These are phyloP conservation scores for Drosophila robusta DNA, from an alignment of 2,888 invertebrate species.

Conservation along the genomic window DNA sequence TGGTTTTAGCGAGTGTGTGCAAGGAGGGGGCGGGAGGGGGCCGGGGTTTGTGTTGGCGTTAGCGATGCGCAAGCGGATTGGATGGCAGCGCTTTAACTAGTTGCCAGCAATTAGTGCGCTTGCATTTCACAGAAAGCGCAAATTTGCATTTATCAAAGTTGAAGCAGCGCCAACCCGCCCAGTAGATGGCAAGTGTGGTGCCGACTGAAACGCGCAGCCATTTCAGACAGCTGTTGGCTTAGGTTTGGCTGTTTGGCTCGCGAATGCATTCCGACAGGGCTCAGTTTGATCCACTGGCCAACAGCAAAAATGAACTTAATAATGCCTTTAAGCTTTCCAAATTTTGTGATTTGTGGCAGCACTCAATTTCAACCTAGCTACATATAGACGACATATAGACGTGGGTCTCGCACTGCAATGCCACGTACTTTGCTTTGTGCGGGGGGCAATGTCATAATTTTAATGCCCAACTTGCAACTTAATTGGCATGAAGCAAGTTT, in stretches of 20 bases:
- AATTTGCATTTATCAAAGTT: conserved; percentile 52
- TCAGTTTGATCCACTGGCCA: not conserved
- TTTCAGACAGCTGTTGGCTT: not conserved
- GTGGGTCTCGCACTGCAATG: not conserved
- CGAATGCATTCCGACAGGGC: conserved; percentile 1
- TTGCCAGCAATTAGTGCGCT: conserved; percentile 51
- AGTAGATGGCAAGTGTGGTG: not conserved
- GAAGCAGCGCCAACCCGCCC: not conserved
- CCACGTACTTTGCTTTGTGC: conserved; percentile 8
- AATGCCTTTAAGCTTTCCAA: not conserved
- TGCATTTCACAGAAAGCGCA: conserved; percentile 32
- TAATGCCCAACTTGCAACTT: conserved; percentile 38
- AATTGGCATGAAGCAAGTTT: conserved; percentile 49
- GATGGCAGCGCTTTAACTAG: conserved; percentile 24
- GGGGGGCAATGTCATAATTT: conserved; percentile 34
- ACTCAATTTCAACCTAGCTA: not conserved
- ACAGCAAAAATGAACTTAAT: not conserved
- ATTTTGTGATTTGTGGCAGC: conserved; percentile 2
- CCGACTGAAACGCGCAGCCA: not conserved
- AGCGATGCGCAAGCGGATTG: conserved; percentile 2
- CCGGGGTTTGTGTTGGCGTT: too few relatives aligned
- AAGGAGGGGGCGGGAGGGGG: not conserved
- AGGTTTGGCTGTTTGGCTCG: not conserved
- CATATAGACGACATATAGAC: not conserved
- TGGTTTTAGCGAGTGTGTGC: not conserved